Conservation (phyloP, 2,888 invertebrate species). For the Fragum fragum region DNA sequence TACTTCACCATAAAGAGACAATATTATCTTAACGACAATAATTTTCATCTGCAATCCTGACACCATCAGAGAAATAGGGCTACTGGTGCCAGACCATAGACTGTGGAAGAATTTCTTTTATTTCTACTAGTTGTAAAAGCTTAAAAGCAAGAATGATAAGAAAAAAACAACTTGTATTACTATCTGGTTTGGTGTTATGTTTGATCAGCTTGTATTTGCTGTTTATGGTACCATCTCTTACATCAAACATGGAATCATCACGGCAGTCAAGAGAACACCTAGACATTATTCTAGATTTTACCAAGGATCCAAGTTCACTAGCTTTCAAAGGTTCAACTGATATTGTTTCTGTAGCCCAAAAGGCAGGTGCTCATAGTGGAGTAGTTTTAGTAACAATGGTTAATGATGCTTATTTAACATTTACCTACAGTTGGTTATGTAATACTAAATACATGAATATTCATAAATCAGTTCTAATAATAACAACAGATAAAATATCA, state of each 20-base stretch:
- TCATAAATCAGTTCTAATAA: constrained; percentile 73
- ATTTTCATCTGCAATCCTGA: no score
- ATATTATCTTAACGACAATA: no score
- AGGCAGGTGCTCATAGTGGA: constrained; percentile 50
- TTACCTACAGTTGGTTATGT: constrained; percentile 76
- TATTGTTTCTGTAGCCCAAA: constrained; percentile 59
- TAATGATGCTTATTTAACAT: constrained; percentile 74
- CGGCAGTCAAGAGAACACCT: background rate
- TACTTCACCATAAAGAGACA: no score
- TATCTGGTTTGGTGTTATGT: background rate
- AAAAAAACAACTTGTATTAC: constrained; percentile 35
- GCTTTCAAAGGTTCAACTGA: background rate
- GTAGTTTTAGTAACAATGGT: constrained; percentile 74
- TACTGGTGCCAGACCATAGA: no score
- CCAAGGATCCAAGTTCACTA: background rate
- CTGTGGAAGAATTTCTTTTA: no score
- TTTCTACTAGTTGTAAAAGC: no score
- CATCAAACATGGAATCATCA: background rate
- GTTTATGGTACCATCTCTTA: background rate
- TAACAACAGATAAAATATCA: constrained; percentile 71
- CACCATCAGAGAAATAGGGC: no score
- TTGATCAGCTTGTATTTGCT: background rate
- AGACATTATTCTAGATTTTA: no score
- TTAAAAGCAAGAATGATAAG: constrained; percentile 39
- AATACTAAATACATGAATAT: constrained; percentile 75